Evolutionary conservation across 2,888 invertebrate genomes (phyloP).

Genomic region (Aelia acuminata): DNA sequence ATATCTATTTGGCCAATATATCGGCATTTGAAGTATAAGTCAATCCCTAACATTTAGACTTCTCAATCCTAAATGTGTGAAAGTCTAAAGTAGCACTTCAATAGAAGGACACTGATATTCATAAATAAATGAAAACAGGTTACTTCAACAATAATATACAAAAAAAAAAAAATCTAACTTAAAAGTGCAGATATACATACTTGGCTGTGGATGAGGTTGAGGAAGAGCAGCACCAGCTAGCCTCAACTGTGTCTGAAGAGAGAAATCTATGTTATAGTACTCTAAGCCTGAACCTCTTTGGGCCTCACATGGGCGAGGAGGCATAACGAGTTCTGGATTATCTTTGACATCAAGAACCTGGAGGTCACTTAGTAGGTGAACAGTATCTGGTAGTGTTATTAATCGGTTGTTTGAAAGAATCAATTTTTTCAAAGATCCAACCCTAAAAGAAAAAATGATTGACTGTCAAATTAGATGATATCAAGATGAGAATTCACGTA

Average conservation of each 20-base stretch:
- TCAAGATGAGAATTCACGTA: constrained; percentile 19
- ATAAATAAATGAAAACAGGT: too few species aligned
- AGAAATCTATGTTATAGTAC: constrained; percentile 99
- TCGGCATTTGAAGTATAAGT: too few species aligned
- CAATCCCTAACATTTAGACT: too few species aligned
- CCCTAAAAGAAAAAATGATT: constrained; percentile 73
- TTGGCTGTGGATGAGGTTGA: constrained; percentile 72
- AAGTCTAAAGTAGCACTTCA: too few species aligned
- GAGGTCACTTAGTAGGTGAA: constrained; percentile 92
- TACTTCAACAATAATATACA: too few species aligned
- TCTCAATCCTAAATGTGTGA: too few species aligned
- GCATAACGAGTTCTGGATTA: constrained; percentile 97
- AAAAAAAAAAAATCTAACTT: neutral
- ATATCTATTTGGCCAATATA: too few species aligned
- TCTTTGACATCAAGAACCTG: constrained; percentile 91
- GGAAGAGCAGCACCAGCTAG: constrained; percentile 91
- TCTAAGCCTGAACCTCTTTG: constrained; percentile 85
- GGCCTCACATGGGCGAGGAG: constrained; percentile 91
- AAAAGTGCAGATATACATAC: neutral
- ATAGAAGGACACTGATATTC: too few species aligned
- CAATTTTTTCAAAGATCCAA: constrained; percentile 92
- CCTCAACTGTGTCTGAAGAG: constrained; percentile 92
- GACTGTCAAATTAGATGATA: constrained; percentile 49
- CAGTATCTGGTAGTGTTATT: constrained; percentile 96
- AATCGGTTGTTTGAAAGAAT: constrained; percentile 93